Evolutionary conservation across 1,140 invertebrate species (phyloP), one percentile per base, ranked within the genome.

Genomic region (Musca vetustissima): DNA sequence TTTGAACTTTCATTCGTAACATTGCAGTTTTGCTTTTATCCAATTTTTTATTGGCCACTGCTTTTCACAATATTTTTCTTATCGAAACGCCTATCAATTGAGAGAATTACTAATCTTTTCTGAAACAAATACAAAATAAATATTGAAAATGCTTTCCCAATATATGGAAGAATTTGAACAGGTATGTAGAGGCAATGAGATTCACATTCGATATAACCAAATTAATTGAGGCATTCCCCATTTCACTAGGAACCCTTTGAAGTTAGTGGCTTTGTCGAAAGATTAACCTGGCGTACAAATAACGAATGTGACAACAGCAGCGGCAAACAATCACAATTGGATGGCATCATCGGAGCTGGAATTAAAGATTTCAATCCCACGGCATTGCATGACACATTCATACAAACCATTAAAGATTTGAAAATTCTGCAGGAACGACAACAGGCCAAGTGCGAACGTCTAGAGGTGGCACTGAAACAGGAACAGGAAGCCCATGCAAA

Each of bases 181-280:
- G 85, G 91, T 92, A 48, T 6, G 13, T 32, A 59, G 25, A 69
- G n/a, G 53, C 55, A 21, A 4, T n/a, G n/a, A n/a, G n/a, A n/a
- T n/a, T n/a, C n/a, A n/a, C n/a, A n/a, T n/a, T n/a, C n/a, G n/a
- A 28, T 4, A 28, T 8, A 28, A 28, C 8, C 8, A 28, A 28
- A 28, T 52, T 64, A 36, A 61, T 59, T 71, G 72, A 64, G 22
- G 53, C 3, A 55, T 69, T 32, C 66, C 71, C 57, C 68, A 57
- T 47, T 1, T 9, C 6, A 28, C 15, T 47, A 94, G 94, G 95
- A 98, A 80, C 95, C 96, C 1, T 99, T 98, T 84, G 94, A 98
- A 87, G 90, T 95, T 22, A 93, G 96, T 83, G 96, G 98, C 77
- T 99, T 99, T 88, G 96, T 99, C 1, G 97, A 99, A 84, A 86